These are phyloP conservation scores for Lutjanus argentimaculatus DNA, from an alignment of 2,797 vertebrate genomes.

Conservation along the genomic window DNA sequence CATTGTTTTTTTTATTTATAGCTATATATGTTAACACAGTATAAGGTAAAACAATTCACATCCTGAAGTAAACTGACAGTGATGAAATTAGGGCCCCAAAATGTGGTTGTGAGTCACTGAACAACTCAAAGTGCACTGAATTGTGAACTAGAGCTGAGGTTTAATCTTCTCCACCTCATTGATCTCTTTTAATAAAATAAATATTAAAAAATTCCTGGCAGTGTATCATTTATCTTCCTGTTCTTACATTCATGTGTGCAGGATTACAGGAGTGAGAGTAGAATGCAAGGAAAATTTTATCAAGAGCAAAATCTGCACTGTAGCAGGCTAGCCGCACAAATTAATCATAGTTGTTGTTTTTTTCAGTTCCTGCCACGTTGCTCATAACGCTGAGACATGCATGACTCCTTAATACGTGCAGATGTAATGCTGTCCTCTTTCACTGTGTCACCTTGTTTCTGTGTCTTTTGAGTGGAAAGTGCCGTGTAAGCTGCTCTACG, in stretches of 20 bases:
- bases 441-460: constrained; percentile 20
- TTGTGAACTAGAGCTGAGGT: not conserved
- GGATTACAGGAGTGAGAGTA: not conserved
- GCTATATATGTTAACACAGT: not conserved
- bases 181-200: not conserved
- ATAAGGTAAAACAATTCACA: not conserved
- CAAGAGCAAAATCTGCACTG: constrained; percentile 5
- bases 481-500: constrained; percentile 32
- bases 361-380: not conserved
- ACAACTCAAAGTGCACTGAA: constrained; percentile 5
- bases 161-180: not conserved
- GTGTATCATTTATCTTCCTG: not conserved
- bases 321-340: not conserved
- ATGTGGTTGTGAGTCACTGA: constrained; percentile 34
- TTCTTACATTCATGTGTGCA: not conserved
- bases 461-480: constrained; percentile 6
- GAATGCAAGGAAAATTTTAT: not conserved
- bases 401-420: not conserved
- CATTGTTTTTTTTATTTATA: not conserved
- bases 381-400: constrained; percentile 8
- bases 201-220: not conserved
- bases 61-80: not conserved
- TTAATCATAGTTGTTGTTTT: not conserved
- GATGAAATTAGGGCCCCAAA: not conserved
- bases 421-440: constrained; percentile 9